These are phyloP conservation scores for Leptopilina boulardi DNA, from an alignment of 1,140 invertebrate genomes.

Conservation along the genomic window DNA sequence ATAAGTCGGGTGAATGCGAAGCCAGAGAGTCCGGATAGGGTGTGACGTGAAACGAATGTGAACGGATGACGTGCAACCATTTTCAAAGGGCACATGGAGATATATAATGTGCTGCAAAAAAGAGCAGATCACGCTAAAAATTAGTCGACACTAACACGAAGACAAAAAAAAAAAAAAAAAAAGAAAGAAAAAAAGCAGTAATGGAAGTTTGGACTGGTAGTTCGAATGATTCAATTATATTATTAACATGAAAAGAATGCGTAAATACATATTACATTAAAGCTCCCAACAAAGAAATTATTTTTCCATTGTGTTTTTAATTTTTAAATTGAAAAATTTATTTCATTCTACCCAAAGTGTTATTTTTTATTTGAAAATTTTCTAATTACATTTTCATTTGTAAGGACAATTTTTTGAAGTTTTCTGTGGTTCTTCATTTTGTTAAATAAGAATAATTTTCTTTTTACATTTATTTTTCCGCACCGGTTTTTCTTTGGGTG, in stretches of 20 bases:
- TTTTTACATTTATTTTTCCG: too few relatives aligned
- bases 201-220: neutral
- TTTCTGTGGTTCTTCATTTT: too few relatives aligned
- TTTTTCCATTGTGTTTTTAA: neutral
- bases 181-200: neutral
- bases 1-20: slow-evolving; percentile 55
- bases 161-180: neutral
- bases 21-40: slow-evolving; percentile 50
- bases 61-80: slow-evolving; percentile 52
- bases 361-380: too few relatives aligned
- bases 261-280: neutral
- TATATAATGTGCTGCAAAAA: slow-evolving; percentile 25
- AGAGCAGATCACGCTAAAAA: slow-evolving; percentile 30
- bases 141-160: slow-evolving; percentile 16
- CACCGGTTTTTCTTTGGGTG: too few relatives aligned
- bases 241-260: neutral
- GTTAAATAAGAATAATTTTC: too few relatives aligned
- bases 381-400: too few relatives aligned
- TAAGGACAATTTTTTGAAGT: too few relatives aligned
- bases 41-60: slow-evolving; percentile 58
- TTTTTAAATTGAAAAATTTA: neutral
- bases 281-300: neutral
- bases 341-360: neutral
- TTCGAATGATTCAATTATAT: neutral
- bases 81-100: slow-evolving; percentile 56